Conservation (phyloP, 2,797 vertebrate genomes). For the Melanotaenia boesemani region DNA sequence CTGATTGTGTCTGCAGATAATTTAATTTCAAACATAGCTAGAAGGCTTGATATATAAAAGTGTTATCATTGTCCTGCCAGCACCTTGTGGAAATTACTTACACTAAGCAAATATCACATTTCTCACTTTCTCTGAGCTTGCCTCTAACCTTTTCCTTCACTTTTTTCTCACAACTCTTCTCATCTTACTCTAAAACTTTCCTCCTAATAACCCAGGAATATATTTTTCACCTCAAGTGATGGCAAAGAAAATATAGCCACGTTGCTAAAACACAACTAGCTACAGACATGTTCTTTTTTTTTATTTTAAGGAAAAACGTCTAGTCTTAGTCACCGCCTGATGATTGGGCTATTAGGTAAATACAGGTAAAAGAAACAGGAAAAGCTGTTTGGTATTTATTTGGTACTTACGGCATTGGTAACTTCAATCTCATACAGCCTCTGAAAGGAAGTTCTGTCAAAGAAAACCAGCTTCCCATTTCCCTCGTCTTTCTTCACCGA, state of each 20-base stretch:
- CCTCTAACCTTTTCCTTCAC: slow-evolving; percentile 11
- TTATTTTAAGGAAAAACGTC: slow-evolving; percentile 19
- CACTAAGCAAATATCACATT: slow-evolving; percentile 53
- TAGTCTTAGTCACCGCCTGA: background rate
- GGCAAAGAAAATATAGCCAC: slow-evolving; percentile 9
- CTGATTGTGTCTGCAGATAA: slow-evolving; percentile 44
- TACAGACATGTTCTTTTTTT: background rate
- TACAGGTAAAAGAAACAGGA: background rate
- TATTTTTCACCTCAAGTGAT: slow-evolving; percentile 4
- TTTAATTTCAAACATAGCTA: slow-evolving; percentile 51
- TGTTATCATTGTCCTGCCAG: slow-evolving; percentile 42
- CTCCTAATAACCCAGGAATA: background rate
- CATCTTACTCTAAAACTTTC: background rate
- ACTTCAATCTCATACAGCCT: slow-evolving; percentile 94
- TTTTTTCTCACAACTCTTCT: slow-evolving; percentile 15
- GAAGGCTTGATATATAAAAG: slow-evolving; percentile 39
- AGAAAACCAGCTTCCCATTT: slow-evolving; percentile 93
- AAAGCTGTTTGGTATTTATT: background rate
- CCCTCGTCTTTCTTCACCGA: slow-evolving; percentile 93
- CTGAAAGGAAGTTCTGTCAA: slow-evolving; percentile 89
- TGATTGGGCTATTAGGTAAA: background rate
- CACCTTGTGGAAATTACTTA: slow-evolving; percentile 47
- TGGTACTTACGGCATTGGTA: slow-evolving; percentile 86
- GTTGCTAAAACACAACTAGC: background rate
- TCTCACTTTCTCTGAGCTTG: slow-evolving; percentile 26